Evolutionary conservation across 2,797 vertebrate genomes (phyloP), one percentile per base, ranked within the genome.

Genomic region (Pempheris klunzingeri): DNA sequence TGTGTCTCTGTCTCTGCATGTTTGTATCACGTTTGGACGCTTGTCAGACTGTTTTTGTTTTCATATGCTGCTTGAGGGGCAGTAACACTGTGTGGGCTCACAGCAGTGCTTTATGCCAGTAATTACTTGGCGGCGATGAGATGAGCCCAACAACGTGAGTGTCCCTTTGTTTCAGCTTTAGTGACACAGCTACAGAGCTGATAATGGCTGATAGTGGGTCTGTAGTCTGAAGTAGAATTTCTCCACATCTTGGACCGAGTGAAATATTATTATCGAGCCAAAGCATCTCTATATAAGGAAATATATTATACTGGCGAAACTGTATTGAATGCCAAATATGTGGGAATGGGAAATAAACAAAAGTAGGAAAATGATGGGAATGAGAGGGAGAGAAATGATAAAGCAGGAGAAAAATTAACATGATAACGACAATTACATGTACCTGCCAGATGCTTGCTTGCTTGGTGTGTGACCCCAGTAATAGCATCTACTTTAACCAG

Each of bases 51-150:
- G 53, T 79, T 67, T 71, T 65, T 82, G 65, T 80, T 71, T 74
- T 74, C 65, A 24, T 60, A 38, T 47, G 65, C 55, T 72, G 70
- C 72, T 71, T 36, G 44, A 75, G 70, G 65, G 59, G 65, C 64
- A 74, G 53, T 54, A 58, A 69, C 64, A 82, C 54, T 53, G 64
- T 76, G 77, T 78, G 67, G 73, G 76, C 67, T 83, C 69, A 62
- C 84, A 82, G 74, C 43, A 2, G 74, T 69, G 78, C 52, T 92
- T 83, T 80, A 83, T 89, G 78, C 68, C 68, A 74, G 81, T 88
- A 90, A 89, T 92, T 89, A 89, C 84, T 77, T 89, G 74, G 69
- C 53, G n/a, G 64, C 26, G 65, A 84, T 77, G 77, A 88, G 74
- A 86, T 41, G 73, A 74, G 74, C 68, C 74, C 71, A 68, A 75